A percentile compares a stretch with the other conserved stretches of the same genome.
Conservation (phyloP, 1,140 invertebrate genomes). For the Macrosteles quadrilineatus region DNA sequence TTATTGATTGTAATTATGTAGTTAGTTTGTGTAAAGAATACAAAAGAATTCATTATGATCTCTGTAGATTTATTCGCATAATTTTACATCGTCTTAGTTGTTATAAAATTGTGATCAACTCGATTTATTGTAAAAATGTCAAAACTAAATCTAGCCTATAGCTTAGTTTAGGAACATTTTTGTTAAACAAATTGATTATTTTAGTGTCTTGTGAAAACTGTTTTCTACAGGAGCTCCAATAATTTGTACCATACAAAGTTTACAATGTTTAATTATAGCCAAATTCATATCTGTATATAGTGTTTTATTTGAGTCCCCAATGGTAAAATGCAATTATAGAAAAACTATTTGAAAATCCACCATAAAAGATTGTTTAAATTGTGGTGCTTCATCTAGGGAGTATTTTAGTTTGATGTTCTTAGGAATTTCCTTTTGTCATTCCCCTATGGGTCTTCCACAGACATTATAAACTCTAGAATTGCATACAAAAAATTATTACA, state of each 20-base stretch:
- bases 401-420: no score
- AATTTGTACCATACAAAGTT: conserved; percentile 19
- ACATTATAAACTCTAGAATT: no score
- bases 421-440: no score
- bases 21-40: conserved; percentile 14
- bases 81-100: conserved; percentile 15
- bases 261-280: conserved; percentile 22
- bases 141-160: conserved; percentile 12
- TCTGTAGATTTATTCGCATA: neutral
- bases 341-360: no score
- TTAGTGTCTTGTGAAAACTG: neutral
- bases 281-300: conserved; percentile 15
- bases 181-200: neutral
- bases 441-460: no score
- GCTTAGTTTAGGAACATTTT: neutral
- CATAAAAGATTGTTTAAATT: no score
- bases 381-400: no score
- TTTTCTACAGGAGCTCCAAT: conserved; percentile 4
- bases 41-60: conserved; percentile 12
- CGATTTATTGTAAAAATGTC: conserved; percentile 24
- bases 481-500: no score
- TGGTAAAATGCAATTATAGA: no score
- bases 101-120: conserved; percentile 14
- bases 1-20: conserved; percentile 6
- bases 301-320: neutral